Conservation (phyloP, 2,888 invertebrate genomes). For the Dolichopus griseipennis region DNA sequence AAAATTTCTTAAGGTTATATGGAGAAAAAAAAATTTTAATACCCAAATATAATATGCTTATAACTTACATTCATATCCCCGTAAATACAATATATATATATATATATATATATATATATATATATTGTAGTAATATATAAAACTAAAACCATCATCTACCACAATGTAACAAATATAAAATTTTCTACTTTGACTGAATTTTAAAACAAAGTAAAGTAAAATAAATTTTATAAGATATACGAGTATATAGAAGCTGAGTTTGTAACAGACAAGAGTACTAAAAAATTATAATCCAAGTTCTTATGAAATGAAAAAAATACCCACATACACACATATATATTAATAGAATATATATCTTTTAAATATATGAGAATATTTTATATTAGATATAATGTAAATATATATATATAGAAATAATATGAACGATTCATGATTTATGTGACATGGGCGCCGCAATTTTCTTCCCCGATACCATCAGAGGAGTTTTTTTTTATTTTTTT, state of each 20-base stretch:
- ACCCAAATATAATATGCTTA: neutral
- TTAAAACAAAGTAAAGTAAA: neutral
- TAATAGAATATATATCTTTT: no score
- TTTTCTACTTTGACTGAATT: neutral
- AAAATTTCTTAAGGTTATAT: no score
- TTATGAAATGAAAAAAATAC: neutral
- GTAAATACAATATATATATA: neutral
- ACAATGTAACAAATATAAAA: neutral
- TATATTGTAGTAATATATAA: neutral
- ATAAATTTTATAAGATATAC: neutral
- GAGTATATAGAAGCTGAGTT: no score
- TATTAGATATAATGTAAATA: no score
- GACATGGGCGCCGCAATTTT: neutral
- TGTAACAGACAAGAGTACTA: neutral
- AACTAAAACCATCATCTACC: no score
- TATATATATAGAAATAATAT: no score
- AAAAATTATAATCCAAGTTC: conserved; percentile 4
- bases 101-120: neutral
- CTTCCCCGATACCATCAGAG: no score
- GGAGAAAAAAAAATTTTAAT: no score
- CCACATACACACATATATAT: no score
- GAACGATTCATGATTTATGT: neutral
- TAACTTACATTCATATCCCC: neutral
- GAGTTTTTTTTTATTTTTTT: no score
- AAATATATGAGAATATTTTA: no score